Evolutionary conservation across 2,797 vertebrate species (phyloP), one percentile per base, ranked within the genome.

Genomic region (Enteromius anoplus): DNA sequence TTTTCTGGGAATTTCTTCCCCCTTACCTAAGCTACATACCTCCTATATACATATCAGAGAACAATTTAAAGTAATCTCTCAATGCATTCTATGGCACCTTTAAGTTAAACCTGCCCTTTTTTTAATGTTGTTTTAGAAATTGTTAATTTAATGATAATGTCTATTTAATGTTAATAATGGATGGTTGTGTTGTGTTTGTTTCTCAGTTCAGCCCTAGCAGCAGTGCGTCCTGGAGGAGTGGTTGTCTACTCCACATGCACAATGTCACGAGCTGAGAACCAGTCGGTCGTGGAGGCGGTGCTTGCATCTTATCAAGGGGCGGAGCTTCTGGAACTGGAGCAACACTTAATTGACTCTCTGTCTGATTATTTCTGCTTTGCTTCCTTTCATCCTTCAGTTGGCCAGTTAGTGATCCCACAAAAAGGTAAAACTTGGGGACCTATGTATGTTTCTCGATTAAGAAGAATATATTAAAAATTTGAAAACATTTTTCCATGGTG

Each of bases 241-340:
- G 91, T 99, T 76, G 96, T 99, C 64, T 99, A 99, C 89, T 98
- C 97, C 45, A 99, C 98, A 0, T 99, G 98, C 89, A 99, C 97
- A 0, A 92, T 99, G 66, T 99, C 97, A 75, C 94, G 84, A 87
- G 93, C 93, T 78, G 98, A 99, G 89, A 99, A 99, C 92, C 93
- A 92, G 0, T 89, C 93, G 23, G 97, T 99, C 12, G 91, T 99
- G 62, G 88, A 88, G 78, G 90, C 94, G 1, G 85, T 96, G 86
- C 91, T 98, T 51, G 92, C 86, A 23, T 94, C 95, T 83, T 93
- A 89, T 89, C 93, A 88, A 0, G 90, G 94, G 12, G 87, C 96
- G 45, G 34, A 94, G 83, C 93, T 95, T 60, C 90, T 95, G 89
- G 94, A 97, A 86, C 90, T 98, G 9, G 93, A 92, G 82, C 94